Evolutionary conservation across 2,888 invertebrate genomes (phyloP).

Genomic region (Caenorhabditis sp.): DNA sequence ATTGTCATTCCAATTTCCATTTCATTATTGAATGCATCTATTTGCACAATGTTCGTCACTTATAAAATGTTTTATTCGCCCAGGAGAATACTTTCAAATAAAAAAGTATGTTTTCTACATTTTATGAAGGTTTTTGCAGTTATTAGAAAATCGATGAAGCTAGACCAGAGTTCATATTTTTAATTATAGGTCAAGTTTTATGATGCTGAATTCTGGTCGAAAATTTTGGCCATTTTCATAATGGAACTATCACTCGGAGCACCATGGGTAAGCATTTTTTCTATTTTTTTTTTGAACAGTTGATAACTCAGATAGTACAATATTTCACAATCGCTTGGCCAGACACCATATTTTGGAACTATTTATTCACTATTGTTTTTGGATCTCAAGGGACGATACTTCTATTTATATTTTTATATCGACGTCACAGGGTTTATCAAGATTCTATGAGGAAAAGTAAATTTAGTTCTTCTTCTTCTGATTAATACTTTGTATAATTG

Average conservation of each 20-base stretch:
- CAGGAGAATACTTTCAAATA: constrained; percentile 5
- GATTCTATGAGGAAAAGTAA: too few relatives aligned
- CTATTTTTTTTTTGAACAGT: too few relatives aligned
- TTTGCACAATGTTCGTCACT: constrained; percentile 51
- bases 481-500: too few relatives aligned
- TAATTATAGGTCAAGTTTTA: constrained; percentile 13
- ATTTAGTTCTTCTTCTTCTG: too few relatives aligned
- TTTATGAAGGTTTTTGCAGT: neutral
- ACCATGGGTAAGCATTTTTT: constrained; percentile 63
- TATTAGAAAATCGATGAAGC: too few relatives aligned
- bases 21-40: constrained; percentile 49
- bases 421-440: constrained; percentile 12
- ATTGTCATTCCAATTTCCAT: constrained; percentile 56
- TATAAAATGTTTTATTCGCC: constrained; percentile 44
- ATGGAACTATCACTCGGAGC: constrained; percentile 59
- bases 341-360: constrained; percentile 42
- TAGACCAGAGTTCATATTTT: too few relatives aligned
- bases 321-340: constrained; percentile 48
- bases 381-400: constrained; percentile 49
- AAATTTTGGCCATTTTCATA: constrained; percentile 44
- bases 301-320: constrained; percentile 48
- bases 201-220: constrained; percentile 38
- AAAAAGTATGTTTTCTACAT: neutral
- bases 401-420: constrained; percentile 36
- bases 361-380: constrained; percentile 50